These are phyloP conservation scores for Vidua macroura DNA, from an alignment of 2,113 vertebrate genomes.

Conservation along the genomic window DNA sequence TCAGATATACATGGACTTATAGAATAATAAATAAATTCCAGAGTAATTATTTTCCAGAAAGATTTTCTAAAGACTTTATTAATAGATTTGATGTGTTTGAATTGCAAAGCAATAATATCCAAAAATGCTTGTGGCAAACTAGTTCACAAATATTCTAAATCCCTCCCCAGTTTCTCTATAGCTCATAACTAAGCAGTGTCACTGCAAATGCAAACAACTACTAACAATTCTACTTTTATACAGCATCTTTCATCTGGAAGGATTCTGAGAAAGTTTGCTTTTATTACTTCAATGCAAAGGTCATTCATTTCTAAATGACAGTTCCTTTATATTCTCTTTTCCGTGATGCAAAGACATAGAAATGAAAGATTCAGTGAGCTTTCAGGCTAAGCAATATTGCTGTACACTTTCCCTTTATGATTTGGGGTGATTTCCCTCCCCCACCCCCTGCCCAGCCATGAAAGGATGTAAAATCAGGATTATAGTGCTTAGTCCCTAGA, in stretches of 20 bases:
- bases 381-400: not conserved
- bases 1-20: not conserved
- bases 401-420: not conserved
- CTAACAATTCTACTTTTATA: not conserved
- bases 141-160: not conserved
- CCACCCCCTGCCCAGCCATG: not conserved
- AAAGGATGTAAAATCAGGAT: not conserved
- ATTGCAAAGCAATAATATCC: not conserved
- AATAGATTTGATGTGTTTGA: not conserved
- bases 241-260: not conserved
- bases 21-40: not conserved
- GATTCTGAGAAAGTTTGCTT: not conserved
- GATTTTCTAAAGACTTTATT: not conserved
- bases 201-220: not conserved
- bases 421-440: not conserved
- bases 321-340: constrained; percentile 15
- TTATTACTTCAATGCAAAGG: constrained; percentile 20
- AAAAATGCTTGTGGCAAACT: not conserved
- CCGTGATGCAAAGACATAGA: not conserved
- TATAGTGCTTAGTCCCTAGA: not conserved
- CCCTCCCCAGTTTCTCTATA: not conserved
- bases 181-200: not conserved
- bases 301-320: constrained; percentile 32
- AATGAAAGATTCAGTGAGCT: constrained; percentile 24
- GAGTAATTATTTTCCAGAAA: not conserved